Percentiles rank a stretch among this genome's conserved stretches.
Conservation (phyloP, 2,113 vertebrate genomes). For the Pimephales promelas region DNA sequence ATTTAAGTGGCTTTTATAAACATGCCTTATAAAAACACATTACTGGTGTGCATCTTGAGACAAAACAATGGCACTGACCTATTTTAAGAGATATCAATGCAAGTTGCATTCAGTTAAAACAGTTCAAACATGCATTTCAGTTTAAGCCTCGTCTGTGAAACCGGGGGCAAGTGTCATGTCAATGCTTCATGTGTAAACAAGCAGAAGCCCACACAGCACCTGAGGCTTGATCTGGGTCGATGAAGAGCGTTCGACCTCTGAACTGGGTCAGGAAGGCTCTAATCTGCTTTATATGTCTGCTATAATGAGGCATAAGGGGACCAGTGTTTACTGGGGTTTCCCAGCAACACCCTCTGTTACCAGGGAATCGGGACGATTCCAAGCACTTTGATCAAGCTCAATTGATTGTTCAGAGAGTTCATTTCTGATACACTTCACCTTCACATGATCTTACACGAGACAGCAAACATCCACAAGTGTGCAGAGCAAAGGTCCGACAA, state of each 20-base stretch:
- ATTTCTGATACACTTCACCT: background rate
- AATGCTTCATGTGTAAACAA: background rate
- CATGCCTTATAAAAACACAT: too few relatives aligned
- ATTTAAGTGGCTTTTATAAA: too few relatives aligned
- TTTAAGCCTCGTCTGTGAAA: too few relatives aligned
- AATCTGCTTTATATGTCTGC: background rate
- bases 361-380: background rate
- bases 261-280: background rate
- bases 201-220: background rate
- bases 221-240: background rate
- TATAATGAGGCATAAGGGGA: conserved; percentile 32
- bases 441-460: background rate
- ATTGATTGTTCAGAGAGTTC: background rate
- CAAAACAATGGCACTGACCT: too few relatives aligned
- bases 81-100: too few relatives aligned
- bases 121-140: too few relatives aligned
- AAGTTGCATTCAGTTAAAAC: too few relatives aligned
- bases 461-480: background rate
- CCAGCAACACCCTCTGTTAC: conserved; percentile 35
- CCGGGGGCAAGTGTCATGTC: too few relatives aligned
- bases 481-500: background rate
- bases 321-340: conserved; percentile 13
- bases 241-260: background rate
- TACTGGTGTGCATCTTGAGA: too few relatives aligned
- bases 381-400: background rate